Base-by-base conservation (phyloP, 1,140 invertebrate genomes). In the Subanguina moxae region DNA sequence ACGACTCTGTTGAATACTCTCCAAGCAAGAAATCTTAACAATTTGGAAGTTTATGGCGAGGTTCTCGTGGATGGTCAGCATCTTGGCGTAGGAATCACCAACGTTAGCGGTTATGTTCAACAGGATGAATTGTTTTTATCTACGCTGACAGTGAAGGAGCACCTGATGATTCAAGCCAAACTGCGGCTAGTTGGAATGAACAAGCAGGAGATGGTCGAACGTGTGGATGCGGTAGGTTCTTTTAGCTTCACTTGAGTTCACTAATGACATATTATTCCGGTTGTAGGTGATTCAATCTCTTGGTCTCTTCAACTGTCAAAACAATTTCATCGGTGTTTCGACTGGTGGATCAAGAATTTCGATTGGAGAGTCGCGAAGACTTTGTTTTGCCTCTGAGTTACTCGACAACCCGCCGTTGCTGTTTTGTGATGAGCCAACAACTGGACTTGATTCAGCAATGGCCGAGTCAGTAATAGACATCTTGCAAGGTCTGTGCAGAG, bases 361-460 rank as follows among this genome's bases (percentile, higher is more conserved):
- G 27, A 85, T 85, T 9, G 85, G 85, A 52, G 85, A 86, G 76
- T 78, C 78, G 17, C 84, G 85, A 70, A 75, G 85, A 42, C 72
- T 86, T 1, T 78, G 84, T 7, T 84, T 86, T 69, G 85, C 85
- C 9, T 78, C 83, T 17, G 85, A 86, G 76, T 52, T 91, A 0
- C 84, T 91, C 8, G 89, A 88, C 62, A 89, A 91, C 82, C 90
- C 89, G 15, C 87, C 86, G 25, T 87, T 91, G 56, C 78, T 91
- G 13, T 91, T 91, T 80, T 90, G 89, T 75, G 90, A 91, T 80
- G 90, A 91, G 77, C 90, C 90, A 9, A 91, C 90, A 0, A 90
- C 90, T 25, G 48, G 48, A 15, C 23, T 52, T 3, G 48, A 52
- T 52, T 21, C 23, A 21, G 23, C 48, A 25, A 52, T 21, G 23